Percentiles rank a stretch among this genome's conserved stretches.
Evolutionary conservation across 2,888 invertebrate species (phyloP).

Genomic region (Abrostola triplasia): DNA sequence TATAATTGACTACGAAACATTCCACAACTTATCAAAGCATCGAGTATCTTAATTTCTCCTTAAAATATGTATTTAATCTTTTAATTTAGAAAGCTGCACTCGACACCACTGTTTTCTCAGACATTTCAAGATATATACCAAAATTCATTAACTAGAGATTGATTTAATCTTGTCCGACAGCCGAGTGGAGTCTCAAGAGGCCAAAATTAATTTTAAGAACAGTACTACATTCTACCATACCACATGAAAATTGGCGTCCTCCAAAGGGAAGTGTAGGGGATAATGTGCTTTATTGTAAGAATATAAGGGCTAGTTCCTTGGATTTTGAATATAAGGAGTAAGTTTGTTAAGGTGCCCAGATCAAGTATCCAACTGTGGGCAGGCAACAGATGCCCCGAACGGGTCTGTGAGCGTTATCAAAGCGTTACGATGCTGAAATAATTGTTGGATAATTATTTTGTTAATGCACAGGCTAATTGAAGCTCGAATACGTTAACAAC

Average conservation of each 20-base stretch:
- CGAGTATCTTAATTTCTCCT: conserved; percentile 14
- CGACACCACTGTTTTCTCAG: conserved; percentile 49
- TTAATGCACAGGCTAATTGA: conserved; percentile 70
- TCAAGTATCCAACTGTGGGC: conserved; percentile 71
- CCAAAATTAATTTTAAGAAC: conserved; percentile 85
- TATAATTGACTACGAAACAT: too few species aligned
- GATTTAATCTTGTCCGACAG: conserved; percentile 78
- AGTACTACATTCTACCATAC: conserved; percentile 69
- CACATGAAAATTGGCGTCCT: conserved; percentile 21
- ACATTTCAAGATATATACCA: conserved; percentile 66
- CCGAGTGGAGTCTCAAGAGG: conserved; percentile 79
- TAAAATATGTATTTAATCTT: conserved; percentile 46
- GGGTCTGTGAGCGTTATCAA: conserved; percentile 74
- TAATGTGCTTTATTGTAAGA: conserved; percentile 52
- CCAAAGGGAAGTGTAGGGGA: conserved; percentile 30
- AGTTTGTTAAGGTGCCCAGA: conserved; percentile 58
- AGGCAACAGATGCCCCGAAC: conserved; percentile 83
- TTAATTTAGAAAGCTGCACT: conserved; percentile 43
- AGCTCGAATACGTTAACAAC: conserved; percentile 53
- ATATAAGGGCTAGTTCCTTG: conserved; percentile 38
- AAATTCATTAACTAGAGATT: conserved; percentile 79
- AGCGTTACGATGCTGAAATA: conserved; percentile 73
- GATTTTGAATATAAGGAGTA: conserved; percentile 25
- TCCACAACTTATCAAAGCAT: conserved; percentile 10
- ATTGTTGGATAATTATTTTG: conserved; percentile 80